Conservation (phyloP, 30 jellyfish, hydroid and myxozoan species). For the Mastigias papua region DNA sequence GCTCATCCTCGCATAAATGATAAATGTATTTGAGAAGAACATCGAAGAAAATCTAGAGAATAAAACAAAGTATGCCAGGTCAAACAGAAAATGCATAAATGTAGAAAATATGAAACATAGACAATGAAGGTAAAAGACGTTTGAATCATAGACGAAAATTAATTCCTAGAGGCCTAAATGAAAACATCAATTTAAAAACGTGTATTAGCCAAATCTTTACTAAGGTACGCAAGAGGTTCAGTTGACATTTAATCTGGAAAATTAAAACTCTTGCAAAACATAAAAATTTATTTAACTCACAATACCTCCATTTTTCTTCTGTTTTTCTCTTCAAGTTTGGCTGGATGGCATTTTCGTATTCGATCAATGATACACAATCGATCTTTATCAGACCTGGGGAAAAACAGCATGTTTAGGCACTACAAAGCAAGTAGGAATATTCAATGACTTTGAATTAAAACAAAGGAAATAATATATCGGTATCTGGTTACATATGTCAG, state of each 20-base stretch:
- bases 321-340: constrained; percentile 70
- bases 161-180: not conserved
- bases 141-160: too few relatives aligned
- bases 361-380: constrained; percentile 62
- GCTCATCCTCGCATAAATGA: constrained; percentile 62
- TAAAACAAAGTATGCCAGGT: too few relatives aligned
- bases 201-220: too few relatives aligned
- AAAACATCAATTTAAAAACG: too few relatives aligned
- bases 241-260: not conserved
- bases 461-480: not conserved
- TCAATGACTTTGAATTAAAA: not conserved
- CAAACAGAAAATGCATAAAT: too few relatives aligned
- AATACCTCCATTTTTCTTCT: constrained; percentile 78
- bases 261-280: not conserved
- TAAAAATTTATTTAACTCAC: too few relatives aligned
- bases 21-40: constrained; percentile 74
- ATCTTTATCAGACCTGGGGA: constrained; percentile 41
- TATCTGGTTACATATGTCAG: too few relatives aligned
- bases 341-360: constrained; percentile 82
- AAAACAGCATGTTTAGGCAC: not conserved
- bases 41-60: constrained; percentile 57
- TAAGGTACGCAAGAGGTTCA: not conserved
- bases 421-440: not conserved
- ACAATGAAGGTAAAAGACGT: not conserved
- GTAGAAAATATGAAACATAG: not conserved